Evolutionary conservation across 2,113 vertebrate genomes (phyloP).

Genomic region (Macrotis lagotis): DNA sequence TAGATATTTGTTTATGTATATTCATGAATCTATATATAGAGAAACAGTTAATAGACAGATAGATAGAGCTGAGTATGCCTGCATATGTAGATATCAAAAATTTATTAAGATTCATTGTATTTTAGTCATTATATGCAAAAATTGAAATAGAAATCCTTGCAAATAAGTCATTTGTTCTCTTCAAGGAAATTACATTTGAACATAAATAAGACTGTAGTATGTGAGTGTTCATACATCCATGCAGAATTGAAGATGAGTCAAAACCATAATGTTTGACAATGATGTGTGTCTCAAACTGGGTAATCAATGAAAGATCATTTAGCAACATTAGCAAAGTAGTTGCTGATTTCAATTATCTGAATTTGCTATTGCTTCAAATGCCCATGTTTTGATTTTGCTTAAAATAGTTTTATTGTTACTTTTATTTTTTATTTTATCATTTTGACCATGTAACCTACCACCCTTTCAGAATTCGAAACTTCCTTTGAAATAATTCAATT

Average conservation of each 20-base stretch:
- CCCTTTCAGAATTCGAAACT: not conserved
- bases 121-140: not conserved
- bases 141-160: not conserved
- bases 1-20: rapidly evolving
- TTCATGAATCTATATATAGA: not conserved
- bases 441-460: not conserved
- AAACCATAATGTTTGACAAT: not conserved
- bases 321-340: not conserved
- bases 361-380: not conserved
- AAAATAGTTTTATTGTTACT: not conserved
- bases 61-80: not conserved
- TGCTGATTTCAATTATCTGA: not conserved
- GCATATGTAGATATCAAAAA: not conserved
- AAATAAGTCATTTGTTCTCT: not conserved
- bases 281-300: not conserved
- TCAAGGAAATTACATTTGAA: not conserved
- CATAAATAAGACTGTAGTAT: too few species aligned
- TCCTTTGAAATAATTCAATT: not conserved
- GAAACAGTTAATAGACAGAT: not conserved
- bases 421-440: not conserved
- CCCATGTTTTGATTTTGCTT: not conserved
- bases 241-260: not conserved
- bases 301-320: not conserved
- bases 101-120: not conserved
- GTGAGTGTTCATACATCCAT: not conserved